These are phyloP conservation scores for Mesochorus sp. DNA, from an alignment of 2,888 invertebrate species.

Conservation along the genomic window DNA sequence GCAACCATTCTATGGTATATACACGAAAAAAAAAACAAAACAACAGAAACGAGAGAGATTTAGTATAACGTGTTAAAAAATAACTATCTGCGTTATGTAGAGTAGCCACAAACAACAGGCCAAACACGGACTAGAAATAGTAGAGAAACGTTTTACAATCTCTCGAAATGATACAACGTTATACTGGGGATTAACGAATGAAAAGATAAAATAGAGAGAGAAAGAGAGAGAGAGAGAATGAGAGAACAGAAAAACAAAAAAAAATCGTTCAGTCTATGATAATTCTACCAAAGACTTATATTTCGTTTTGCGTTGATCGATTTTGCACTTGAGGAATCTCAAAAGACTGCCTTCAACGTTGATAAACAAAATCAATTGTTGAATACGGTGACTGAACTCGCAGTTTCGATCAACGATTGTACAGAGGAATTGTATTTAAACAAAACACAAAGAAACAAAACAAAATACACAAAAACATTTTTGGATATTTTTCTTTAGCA, in stretches of 20 bases:
- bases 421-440: slow-evolving; percentile 45
- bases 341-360: slow-evolving; percentile 57
- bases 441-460: background rate
- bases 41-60: slow-evolving; percentile 41
- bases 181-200: slow-evolving; percentile 6
- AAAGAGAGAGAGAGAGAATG: no score
- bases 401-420: slow-evolving; percentile 28
- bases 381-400: slow-evolving; percentile 23
- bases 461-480: background rate
- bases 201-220: no score
- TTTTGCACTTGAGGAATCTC: slow-evolving; percentile 54
- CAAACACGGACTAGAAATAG: background rate
- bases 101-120: slow-evolving; percentile 24
- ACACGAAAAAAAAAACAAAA: background rate
- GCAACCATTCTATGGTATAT: slow-evolving; percentile 56
- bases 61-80: slow-evolving; percentile 23
- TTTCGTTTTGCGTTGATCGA: slow-evolving; percentile 60
- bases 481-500: slow-evolving; percentile 8
- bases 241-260: slow-evolving; percentile 1
- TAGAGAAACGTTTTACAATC: background rate
- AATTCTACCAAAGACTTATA: slow-evolving; percentile 62
- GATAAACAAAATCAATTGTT: slow-evolving; percentile 24
- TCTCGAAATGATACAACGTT: background rate
- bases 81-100: slow-evolving; percentile 36
- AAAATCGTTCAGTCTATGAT: slow-evolving; percentile 47